Percentiles rank a stretch among this genome's conserved stretches.
phyloP scores from a whole-genome alignment of 2,113 vertebrate genomes.

The Lepidothrix coronata region DNA sequence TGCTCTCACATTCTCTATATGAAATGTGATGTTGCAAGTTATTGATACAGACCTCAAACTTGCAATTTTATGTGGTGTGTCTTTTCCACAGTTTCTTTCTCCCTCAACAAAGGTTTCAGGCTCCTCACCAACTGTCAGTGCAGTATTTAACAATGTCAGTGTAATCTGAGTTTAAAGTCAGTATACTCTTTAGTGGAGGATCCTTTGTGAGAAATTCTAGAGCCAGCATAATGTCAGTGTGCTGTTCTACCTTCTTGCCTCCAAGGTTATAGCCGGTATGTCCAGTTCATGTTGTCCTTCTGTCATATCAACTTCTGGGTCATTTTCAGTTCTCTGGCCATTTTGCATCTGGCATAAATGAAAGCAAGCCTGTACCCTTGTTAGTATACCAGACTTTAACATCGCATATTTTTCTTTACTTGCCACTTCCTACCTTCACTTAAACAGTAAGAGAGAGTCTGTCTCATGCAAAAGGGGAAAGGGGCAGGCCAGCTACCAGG shows the following conservation, averaged over 20 bases:
- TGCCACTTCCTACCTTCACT: background rate
- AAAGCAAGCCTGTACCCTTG: background rate
- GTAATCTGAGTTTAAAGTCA: background rate
- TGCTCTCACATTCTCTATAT: background rate
- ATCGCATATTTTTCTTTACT: background rate
- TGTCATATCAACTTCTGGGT: background rate
- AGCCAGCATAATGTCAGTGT: background rate
- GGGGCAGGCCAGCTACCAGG: background rate
- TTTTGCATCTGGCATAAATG: background rate
- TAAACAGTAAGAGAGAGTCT: background rate
- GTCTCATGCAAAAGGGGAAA: background rate
- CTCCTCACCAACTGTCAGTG: background rate
- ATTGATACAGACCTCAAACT: background rate
- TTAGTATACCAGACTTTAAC: background rate
- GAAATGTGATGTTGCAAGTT: background rate
- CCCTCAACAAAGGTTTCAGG: background rate
- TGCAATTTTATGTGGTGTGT: background rate
- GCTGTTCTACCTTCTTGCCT: background rate
- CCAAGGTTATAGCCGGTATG: background rate
- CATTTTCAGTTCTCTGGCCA: background rate
- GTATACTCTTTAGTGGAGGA: background rate
- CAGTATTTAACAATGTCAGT: background rate
- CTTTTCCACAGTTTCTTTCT: background rate
- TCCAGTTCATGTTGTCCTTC: background rate
- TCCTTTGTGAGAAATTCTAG: background rate